Conservation (phyloP, 2,797 vertebrate species). For the Salmo trutta region DNA sequence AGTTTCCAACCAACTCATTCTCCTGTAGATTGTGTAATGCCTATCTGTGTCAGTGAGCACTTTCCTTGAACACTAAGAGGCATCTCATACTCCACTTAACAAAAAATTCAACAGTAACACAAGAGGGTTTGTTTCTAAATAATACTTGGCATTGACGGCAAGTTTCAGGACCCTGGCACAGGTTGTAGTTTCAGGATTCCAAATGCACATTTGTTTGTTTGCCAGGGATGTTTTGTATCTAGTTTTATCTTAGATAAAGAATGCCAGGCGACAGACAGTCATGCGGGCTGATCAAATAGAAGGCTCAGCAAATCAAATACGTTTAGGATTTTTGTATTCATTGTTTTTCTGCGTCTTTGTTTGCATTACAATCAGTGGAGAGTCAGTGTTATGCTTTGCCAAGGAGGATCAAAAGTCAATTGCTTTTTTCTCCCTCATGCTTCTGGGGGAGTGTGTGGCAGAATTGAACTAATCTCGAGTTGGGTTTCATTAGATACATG, state of each 20-base stretch:
- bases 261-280: constrained; percentile 36
- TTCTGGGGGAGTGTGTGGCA: constrained; percentile 46
- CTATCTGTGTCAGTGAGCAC: neutral
- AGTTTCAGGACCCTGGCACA: neutral
- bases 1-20: neutral
- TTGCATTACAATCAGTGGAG: constrained; percentile 68
- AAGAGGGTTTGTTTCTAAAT: neutral
- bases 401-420: constrained; percentile 60
- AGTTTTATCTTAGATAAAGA: constrained; percentile 45
- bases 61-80: neutral
- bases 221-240: constrained; percentile 43
- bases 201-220: constrained; percentile 28
- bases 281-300: constrained; percentile 57
- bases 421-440: constrained; percentile 52
- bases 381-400: constrained; percentile 55
- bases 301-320: constrained; percentile 54
- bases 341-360: constrained; percentile 71
- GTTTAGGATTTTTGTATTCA: constrained; percentile 65
- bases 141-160: neutral
- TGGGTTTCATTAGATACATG: constrained; percentile 22
- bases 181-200: constrained; percentile 46
- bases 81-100: neutral
- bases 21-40: neutral
- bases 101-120: neutral
- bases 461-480: constrained; percentile 44